phyloP scores from a whole-genome alignment of 2,797 vertebrate genomes.

The Scarus forsteni region DNA sequence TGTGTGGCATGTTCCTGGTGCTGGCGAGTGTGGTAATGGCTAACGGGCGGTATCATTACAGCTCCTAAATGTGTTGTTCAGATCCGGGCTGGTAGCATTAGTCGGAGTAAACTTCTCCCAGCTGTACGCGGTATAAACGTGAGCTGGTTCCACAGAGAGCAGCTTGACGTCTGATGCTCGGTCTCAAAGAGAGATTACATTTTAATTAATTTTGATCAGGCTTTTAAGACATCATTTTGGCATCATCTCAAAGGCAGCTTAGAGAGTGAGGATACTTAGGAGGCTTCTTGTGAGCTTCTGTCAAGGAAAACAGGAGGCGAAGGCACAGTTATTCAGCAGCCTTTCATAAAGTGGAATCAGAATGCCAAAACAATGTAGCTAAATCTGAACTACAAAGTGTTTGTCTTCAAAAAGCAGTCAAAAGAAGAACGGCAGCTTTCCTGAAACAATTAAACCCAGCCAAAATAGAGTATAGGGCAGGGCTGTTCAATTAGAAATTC shows the following conservation, averaged over 20 bases:
- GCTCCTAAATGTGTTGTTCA: conserved; percentile 40
- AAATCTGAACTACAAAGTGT: too few species aligned
- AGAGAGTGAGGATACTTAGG: conserved; percentile 26
- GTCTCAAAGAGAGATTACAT: conserved; percentile 44
- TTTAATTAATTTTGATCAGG: conserved; percentile 59
- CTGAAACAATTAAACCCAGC: too few species aligned
- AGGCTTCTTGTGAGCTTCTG: conserved; percentile 28
- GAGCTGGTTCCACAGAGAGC: conserved; percentile 36
- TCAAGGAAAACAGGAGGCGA: conserved; percentile 20
- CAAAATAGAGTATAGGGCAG: too few species aligned
- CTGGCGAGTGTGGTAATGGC: conserved; percentile 35
- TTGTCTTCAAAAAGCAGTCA: too few species aligned
- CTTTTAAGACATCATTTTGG: conserved; percentile 39
- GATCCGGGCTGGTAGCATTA: conserved; percentile 29
- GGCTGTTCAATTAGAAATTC: too few species aligned
- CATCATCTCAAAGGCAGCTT: conserved; percentile 32
- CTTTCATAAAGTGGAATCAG: neutral
- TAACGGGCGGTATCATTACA: conserved; percentile 17
- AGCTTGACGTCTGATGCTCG: conserved; percentile 47
- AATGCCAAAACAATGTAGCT: too few species aligned
- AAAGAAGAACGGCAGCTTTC: too few species aligned
- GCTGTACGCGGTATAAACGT: conserved; percentile 7
- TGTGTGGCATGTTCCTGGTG: conserved; percentile 11
- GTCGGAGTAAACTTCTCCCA: conserved; percentile 31
- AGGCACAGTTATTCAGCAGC: neutral